Conservation (phyloP, 1,140 invertebrate genomes). For the Drosophila prosaltans region DNA sequence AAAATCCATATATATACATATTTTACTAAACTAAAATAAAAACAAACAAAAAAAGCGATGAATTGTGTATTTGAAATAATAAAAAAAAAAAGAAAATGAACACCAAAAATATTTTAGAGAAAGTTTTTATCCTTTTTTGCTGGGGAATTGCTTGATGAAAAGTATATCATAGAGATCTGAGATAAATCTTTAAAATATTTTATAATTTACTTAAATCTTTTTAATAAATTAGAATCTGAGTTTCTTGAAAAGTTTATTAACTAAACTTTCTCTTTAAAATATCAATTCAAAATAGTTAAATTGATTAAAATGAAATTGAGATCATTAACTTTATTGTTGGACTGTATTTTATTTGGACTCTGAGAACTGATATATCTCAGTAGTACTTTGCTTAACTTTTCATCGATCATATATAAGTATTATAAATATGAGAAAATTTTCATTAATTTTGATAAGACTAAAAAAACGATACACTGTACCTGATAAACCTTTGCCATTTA, state of each 20-base stretch:
- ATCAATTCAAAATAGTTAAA: no score
- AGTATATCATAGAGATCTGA: no score
- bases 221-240: no score
- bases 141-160: no score
- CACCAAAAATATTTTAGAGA: slow-evolving; percentile 4
- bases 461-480: neutral
- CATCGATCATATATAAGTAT: neutral
- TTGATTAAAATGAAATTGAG: no score
- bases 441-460: slow-evolving; percentile 17
- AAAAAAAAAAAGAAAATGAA: slow-evolving; percentile 4
- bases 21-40: slow-evolving; percentile 55
- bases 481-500: slow-evolving; percentile 17
- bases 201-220: no score
- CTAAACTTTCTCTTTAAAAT: no score
- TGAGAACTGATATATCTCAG: no score
- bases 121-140: no score
- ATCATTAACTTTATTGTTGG: no score
- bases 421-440: slow-evolving; percentile 40
- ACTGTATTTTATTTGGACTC: no score
- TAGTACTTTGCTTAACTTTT: slow-evolving; percentile 30
- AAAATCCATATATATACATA: slow-evolving; percentile 45
- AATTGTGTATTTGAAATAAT: slow-evolving; percentile 10
- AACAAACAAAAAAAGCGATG: neutral
- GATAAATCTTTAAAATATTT: neutral
- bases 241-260: no score